phyloP scores from a whole-genome alignment of 2,888 invertebrate genomes.

The Acanthosoma haemorrhoidale region DNA sequence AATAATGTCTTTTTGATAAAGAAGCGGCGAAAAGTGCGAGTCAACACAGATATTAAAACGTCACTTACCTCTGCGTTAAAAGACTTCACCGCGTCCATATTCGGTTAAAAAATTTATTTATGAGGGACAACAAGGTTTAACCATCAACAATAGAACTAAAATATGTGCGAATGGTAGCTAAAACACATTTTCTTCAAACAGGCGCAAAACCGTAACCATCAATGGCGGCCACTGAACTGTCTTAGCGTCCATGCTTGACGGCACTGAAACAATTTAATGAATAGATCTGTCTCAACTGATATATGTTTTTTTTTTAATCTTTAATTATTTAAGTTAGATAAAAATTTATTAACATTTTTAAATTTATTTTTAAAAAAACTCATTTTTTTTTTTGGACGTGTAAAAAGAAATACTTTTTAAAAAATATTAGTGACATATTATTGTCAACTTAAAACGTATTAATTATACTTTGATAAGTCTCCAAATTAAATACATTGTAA shows the following conservation, averaged over 20 bases:
- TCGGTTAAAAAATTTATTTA: background rate
- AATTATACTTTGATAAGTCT: too few relatives aligned
- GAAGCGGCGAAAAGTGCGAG: background rate
- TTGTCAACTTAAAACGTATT: too few relatives aligned
- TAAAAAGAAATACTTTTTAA: too few relatives aligned
- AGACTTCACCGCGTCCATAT: slow-evolving; percentile 12
- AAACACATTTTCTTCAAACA: background rate
- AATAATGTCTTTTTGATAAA: background rate
- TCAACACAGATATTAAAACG: background rate
- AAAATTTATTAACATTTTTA: too few relatives aligned
- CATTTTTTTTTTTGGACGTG: too few relatives aligned
- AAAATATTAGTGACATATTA: too few relatives aligned
- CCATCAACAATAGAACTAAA: background rate
- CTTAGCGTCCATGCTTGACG: background rate
- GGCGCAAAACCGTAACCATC: slow-evolving; percentile 18
- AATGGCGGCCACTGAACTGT: slow-evolving; percentile 7
- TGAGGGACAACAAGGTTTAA: background rate
- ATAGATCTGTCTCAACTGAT: too few relatives aligned
- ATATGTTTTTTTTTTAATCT: too few relatives aligned
- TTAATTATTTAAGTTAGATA: too few relatives aligned
- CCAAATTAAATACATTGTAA: too few relatives aligned
- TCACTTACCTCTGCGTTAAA: slow-evolving; percentile 18
- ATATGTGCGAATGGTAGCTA: background rate
- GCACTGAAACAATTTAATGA: too few relatives aligned
- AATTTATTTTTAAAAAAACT: too few relatives aligned